These are phyloP conservation scores for Pogona vitticeps DNA, from an alignment of 2,113 vertebrate genomes.

Conservation along the genomic window DNA sequence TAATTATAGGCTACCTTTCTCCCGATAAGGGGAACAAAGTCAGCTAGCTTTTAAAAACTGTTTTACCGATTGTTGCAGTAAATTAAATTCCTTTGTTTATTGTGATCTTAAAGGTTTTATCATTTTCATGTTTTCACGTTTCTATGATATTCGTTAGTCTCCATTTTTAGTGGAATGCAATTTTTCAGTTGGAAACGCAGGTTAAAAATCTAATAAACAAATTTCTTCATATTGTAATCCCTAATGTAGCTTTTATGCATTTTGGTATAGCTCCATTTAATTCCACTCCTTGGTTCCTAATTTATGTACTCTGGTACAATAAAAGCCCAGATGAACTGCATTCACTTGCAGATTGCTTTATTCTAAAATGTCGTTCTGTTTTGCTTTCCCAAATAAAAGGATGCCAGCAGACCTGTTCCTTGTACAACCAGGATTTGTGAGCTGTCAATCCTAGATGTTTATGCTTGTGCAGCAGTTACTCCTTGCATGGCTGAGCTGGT, in stretches of 20 bases:
- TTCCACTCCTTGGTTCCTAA: constrained; percentile 13
- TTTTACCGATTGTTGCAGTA: no score
- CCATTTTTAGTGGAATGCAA: no score
- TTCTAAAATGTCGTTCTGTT: constrained; percentile 63
- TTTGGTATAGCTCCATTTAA: not conserved
- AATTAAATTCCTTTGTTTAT: no score
- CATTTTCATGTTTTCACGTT: no score
- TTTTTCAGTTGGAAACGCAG: no score
- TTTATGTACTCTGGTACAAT: constrained; percentile 11
- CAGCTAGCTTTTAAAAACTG: no score
- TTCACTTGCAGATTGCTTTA: constrained; percentile 49
- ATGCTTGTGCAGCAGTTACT: constrained; percentile 79
- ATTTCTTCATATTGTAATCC: not conserved
- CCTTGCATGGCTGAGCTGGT: constrained; percentile 90
- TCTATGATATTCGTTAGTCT: no score
- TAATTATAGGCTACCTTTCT: no score
- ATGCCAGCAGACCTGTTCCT: constrained; percentile 78
- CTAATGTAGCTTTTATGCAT: constrained; percentile 11
- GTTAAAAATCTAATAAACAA: no score
- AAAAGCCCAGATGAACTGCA: constrained; percentile 16
- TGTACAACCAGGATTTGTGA: constrained; percentile 76
- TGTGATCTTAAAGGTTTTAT: no score
- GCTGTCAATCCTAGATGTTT: constrained; percentile 85
- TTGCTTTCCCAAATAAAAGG: constrained; percentile 76
- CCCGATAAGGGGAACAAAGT: no score